These are phyloP conservation scores for Neomorphus geoffroyi DNA, from an alignment of 2,797 vertebrate genomes.

Conservation along the genomic window DNA sequence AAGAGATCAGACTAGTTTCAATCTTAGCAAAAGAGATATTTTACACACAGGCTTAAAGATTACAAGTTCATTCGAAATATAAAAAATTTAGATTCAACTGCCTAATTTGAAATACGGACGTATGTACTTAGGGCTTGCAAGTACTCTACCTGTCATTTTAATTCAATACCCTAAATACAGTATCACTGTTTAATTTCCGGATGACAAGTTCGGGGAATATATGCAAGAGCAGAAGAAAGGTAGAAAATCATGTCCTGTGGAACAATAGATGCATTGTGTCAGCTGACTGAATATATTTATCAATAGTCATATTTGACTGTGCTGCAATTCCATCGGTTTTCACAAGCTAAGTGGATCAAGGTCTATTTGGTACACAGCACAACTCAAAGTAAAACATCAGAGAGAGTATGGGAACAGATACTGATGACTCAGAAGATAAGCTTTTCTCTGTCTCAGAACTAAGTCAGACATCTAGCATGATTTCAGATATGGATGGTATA, in stretches of 20 bases:
- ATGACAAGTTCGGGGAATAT: not conserved
- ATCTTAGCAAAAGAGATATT: not conserved
- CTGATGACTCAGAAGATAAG: not conserved
- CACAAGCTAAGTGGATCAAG: not conserved
- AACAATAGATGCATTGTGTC: not conserved
- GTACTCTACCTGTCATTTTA: not conserved
- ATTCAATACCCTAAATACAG: not conserved
- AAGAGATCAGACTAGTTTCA: not conserved
- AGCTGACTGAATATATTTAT: not conserved
- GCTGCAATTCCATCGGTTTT: not conserved
- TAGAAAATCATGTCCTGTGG: not conserved
- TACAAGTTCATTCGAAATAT: not conserved
- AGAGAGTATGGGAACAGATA: not conserved
- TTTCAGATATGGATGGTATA: not conserved
- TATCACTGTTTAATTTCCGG: not conserved
- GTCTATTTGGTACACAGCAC: not conserved
- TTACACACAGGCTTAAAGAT: not conserved
- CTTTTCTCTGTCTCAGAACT: not conserved
- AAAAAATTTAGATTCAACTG: not conserved
- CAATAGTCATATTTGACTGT: not conserved
- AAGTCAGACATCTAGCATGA: not conserved
- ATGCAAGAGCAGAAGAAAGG: not conserved
- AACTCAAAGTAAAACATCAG: not conserved
- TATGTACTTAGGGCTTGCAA: not conserved
- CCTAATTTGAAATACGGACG: not conserved